Evolutionary conservation across 2,888 invertebrate genomes (phyloP), one percentile per base, ranked within the genome.

Genomic region (Platynereis dumerilii): DNA sequence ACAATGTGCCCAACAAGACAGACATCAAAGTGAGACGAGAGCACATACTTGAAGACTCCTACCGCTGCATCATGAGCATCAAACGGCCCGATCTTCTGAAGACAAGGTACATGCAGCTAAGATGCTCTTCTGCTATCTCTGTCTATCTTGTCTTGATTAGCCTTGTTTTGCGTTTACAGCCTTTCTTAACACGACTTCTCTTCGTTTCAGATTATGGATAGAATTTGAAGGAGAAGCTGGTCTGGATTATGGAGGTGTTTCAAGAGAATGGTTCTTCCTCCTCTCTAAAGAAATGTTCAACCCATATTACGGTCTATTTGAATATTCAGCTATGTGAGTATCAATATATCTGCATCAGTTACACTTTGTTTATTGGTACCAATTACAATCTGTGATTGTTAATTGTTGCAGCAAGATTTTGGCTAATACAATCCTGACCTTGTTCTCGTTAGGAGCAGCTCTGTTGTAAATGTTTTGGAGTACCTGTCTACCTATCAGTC

Each of bases 251-350:
- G 97, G 97, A 64, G 97, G 97, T 20, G 88, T 97, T 60, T 94
- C 96, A 0, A 88, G 98, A 68, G 98, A 99, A 86, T 98, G 97
- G 96, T 99, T 99, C 88, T 99, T 96, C 88, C 88, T 98, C 28
- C 87, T 99, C 15, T 98, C 97, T 0, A 96, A 96, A 85, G 98
- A 99, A 87, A 97, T 99, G 96, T 99, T 99, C 86, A 99, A 99
- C 88, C 99, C 99, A 0, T 99, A 98, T 85, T 99, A 99, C 86
- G 98, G 98, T 0, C 88, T 99, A 62, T 99, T 99, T 87, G 98
- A 99, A 86, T 99, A 99, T 88, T 97, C 97, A 0, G 98, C 98
- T 3, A 96, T 96, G 97, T 92, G 86, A 88, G 91, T 88, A 59
- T 66, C 26, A n/a, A n/a, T n/a, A n/a, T n/a, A n/a, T 7, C 34